These are phyloP conservation scores for Panonychus citri DNA, from an alignment of 1,140 invertebrate species.

Conservation along the genomic window DNA sequence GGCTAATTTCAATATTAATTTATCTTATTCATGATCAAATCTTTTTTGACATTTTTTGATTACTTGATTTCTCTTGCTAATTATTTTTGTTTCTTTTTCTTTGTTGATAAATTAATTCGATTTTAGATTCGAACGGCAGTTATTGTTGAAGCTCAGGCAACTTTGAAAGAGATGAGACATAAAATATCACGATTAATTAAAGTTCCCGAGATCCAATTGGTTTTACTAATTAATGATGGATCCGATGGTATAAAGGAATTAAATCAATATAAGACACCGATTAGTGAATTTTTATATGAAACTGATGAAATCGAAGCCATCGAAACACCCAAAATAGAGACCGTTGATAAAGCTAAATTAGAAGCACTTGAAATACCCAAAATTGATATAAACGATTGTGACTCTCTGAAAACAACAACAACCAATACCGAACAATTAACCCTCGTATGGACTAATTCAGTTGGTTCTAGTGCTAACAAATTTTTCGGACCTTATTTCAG, in stretches of 20 bases:
- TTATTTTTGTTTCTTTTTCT: too few species aligned
- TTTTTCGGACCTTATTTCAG: slow-evolving; percentile 66
- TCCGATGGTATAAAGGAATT: slow-evolving; percentile 5
- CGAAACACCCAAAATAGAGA: slow-evolving; percentile 8
- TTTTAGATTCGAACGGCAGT: slow-evolving; percentile 64
- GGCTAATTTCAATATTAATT: too few species aligned
- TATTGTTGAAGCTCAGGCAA: slow-evolving; percentile 47
- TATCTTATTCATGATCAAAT: too few species aligned
- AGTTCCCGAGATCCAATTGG: slow-evolving; percentile 38
- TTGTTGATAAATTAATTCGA: too few species aligned
- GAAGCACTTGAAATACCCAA: background rate
- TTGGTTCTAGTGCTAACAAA: slow-evolving; percentile 62
- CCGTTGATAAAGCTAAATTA: background rate
- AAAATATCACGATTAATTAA: slow-evolving; percentile 53
- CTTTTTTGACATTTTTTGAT: too few species aligned
- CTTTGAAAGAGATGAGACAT: slow-evolving; percentile 53
- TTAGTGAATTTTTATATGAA: slow-evolving; percentile 35
- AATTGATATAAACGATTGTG: too few species aligned
- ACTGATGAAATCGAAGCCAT: slow-evolving; percentile 12
- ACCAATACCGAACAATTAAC: slow-evolving; percentile 32
- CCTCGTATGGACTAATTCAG: slow-evolving; percentile 49
- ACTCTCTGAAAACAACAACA: slow-evolving; percentile 17
- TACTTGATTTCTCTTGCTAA: too few species aligned
- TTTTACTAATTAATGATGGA: slow-evolving; percentile 1
- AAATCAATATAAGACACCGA: slow-evolving; percentile 1